phyloP scores from a whole-genome alignment of 1,140 invertebrate genomes.

The Listronotus bonariensis region DNA sequence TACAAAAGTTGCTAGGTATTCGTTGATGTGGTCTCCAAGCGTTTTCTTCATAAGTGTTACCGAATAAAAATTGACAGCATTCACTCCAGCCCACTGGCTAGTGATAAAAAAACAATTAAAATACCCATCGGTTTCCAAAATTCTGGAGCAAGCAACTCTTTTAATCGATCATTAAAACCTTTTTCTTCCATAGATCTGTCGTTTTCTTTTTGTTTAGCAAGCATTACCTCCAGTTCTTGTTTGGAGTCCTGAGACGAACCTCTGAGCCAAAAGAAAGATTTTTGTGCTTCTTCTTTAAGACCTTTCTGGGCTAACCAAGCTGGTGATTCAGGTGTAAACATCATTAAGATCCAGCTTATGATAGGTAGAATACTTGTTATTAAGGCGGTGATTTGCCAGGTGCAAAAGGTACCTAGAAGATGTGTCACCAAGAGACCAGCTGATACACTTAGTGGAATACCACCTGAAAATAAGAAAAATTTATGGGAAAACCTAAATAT shows the following conservation, averaged over 20 bases:
- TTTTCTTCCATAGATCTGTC: not conserved
- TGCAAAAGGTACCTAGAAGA: constrained; percentile 63
- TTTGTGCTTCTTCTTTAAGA: constrained; percentile 57
- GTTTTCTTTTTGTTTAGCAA: too few relatives aligned
- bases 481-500: not conserved
- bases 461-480: constrained; percentile 19
- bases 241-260: constrained; percentile 29
- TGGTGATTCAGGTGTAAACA: constrained; percentile 72
- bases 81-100: constrained; percentile 67
- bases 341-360: constrained; percentile 56
- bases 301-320: constrained; percentile 67
- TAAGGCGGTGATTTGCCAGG: constrained; percentile 63
- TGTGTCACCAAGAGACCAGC: constrained; percentile 62
- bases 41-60: constrained; percentile 65
- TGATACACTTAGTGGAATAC: constrained; percentile 60
- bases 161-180: constrained; percentile 25
- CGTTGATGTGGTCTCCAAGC: constrained; percentile 59
- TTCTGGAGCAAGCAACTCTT: constrained; percentile 50
- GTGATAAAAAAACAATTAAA: constrained; percentile 65
- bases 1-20: constrained; percentile 66
- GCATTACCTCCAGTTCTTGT: too few relatives aligned
- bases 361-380: constrained; percentile 59
- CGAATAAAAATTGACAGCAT: constrained; percentile 75
- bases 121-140: constrained; percentile 65
- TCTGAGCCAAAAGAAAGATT: constrained; percentile 58